A percentile compares a stretch with the other conserved stretches of the same genome.
Conservation (phyloP, 1,140 invertebrate species). For the Stegodyphus dumicola region DNA sequence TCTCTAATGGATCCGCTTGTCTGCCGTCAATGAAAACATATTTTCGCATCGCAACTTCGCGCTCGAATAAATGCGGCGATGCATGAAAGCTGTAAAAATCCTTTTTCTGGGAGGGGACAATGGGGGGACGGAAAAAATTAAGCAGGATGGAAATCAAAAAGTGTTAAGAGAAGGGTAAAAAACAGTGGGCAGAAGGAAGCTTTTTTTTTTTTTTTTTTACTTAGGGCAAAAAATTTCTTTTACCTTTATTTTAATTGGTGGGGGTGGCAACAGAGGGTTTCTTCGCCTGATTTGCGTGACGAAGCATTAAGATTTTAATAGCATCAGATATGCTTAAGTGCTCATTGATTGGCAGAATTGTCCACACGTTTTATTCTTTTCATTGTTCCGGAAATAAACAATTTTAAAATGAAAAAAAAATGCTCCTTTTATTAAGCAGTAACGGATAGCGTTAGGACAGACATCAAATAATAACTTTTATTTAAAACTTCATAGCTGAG, state of each 20-base stretch:
- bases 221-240: neutral
- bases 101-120: neutral
- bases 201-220: too few relatives aligned
- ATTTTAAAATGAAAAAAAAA: neutral
- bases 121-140: conserved; percentile 48
- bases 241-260: conserved; percentile 38
- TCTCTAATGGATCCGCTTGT: conserved; percentile 57
- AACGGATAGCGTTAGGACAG: too few relatives aligned
- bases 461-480: too few relatives aligned
- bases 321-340: conserved; percentile 57
- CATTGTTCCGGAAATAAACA: conserved; percentile 49
- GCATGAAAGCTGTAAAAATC: conserved; percentile 43
- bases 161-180: conserved; percentile 32
- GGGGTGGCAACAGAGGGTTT: neutral
- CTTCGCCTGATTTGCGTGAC: conserved; percentile 32
- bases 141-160: conserved; percentile 59
- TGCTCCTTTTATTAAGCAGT: too few relatives aligned
- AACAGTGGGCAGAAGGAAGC: conserved; percentile 25
- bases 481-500: too few relatives aligned
- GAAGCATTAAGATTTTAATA: conserved; percentile 59
- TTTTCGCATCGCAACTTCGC: conserved; percentile 31
- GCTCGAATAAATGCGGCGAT: conserved; percentile 32
- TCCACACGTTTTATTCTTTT: conserved; percentile 42
- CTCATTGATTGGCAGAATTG: conserved; percentile 41
- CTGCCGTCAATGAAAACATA: conserved; percentile 55